Base-by-base conservation (phyloP, 2,797 vertebrate genomes). In the Eospalax fontanierii region DNA sequence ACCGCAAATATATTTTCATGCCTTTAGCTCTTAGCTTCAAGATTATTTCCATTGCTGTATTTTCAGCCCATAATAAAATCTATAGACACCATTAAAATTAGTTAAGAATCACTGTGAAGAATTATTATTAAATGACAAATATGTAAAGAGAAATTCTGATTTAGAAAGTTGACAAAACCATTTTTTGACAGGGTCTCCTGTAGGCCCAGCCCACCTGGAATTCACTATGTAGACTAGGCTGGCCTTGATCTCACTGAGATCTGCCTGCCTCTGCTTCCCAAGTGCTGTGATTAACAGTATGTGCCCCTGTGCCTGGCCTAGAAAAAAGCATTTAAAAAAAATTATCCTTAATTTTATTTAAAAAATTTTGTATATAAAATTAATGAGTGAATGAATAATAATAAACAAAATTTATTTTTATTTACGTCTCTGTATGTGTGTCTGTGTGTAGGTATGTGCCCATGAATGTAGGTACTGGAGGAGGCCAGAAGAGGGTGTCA, bases 161-260 rank as follows among this genome's bases (percentile, higher is more conserved):
- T 96, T 90, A 76, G 24, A 80, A 94, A 87, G 43, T 76, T 80
- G 22, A 9, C 40, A 73, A 91, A 73, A 88, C 26, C 19, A 70
- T 19, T 63, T 63, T 63, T 54, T 54, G 7, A 54, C 50, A 54
- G 50, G 46, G 46, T n/a, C n/a, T n/a, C n/a, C n/a, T 14, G 50
- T 9, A 54, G 50, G 14, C 50, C 50, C 5, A 6, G 46, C 46
- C 11, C n/a, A n/a, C n/a, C n/a, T n/a, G n/a, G n/a, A n/a, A n/a
- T n/a, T n/a, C n/a, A n/a, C n/a, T n/a, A n/a, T n/a, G n/a, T n/a
- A n/a, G n/a, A n/a, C n/a, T n/a, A n/a, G n/a, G n/a, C n/a, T n/a
- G 46, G 46, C 46, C 11, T 46, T 11, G 46, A 46, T 46, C 46
- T 46, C 46, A 46, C 46, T 6, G 50, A 54, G 50, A 54, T 54